Conservation (phyloP, 2,797 vertebrate species). For the Iguana delicatissima region DNA sequence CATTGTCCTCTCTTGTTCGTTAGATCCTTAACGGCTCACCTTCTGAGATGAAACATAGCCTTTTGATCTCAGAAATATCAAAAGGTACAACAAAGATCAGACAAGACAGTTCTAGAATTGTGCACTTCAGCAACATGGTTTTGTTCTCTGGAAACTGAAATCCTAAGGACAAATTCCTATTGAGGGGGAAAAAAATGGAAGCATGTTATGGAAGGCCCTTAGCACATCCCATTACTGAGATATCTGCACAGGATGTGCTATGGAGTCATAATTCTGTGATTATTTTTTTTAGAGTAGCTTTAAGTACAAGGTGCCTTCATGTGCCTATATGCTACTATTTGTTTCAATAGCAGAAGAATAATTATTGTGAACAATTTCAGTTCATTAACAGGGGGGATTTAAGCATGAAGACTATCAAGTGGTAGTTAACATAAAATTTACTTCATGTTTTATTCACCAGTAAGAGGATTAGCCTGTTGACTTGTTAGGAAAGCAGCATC, state of each 20-base stretch:
- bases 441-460: constrained; percentile 63
- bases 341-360: constrained; percentile 53
- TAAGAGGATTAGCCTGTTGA: constrained; percentile 58
- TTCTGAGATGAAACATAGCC: not conserved
- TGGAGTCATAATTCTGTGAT: constrained; percentile 62
- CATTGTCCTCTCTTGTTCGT: not conserved
- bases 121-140: not conserved
- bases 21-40: not conserved
- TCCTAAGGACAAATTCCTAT: not conserved
- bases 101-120: not conserved
- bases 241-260: constrained; percentile 21
- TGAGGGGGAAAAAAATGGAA: not conserved
- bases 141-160: not conserved
- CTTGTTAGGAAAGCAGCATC: constrained; percentile 49
- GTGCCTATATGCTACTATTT: constrained; percentile 59
- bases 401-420: constrained; percentile 61
- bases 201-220: not conserved
- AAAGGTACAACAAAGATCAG: not conserved
- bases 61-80: not conserved
- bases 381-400: constrained; percentile 68
- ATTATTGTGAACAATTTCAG: constrained; percentile 67
- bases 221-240: not conserved
- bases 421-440: constrained; percentile 62
- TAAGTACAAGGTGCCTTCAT: constrained; percentile 50
- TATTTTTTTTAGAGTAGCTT: constrained; percentile 29